Base-by-base conservation (phyloP, 2,113 vertebrate species). In the Nibea albiflora region DNA sequence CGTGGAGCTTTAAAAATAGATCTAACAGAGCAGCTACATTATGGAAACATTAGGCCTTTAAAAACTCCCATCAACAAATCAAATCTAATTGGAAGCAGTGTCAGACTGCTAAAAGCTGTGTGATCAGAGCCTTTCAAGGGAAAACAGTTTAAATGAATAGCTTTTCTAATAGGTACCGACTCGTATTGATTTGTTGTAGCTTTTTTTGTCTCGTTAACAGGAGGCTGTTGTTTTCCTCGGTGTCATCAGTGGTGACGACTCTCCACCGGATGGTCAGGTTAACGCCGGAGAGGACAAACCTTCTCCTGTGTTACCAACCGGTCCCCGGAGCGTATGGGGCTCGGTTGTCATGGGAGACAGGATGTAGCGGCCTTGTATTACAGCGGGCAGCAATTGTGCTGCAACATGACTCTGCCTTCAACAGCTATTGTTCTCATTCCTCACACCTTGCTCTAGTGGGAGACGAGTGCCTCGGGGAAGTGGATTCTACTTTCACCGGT, bases 321-420 rank as follows among this genome's bases (percentile, higher is more conserved):
- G 24, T 74, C 69, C 82, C 74, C 2, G 52, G 68, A 71, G 75
- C 47, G 8, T 5, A 5, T 39, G 71, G 71, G 73, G 74, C 46
- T 73, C 1, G 81, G 83, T 90, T 88, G 88, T 85, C 90, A 90
- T 64, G 85, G 89, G 87, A 86, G 87, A 85, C 71, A 6, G 81
- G 87, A 72, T 76, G 77, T 20, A 69, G 78, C 10, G 22, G 85
- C 82, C 80, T 77, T 54, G 87, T 76, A n/a, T 84, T 85, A 74
- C 88, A 80, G 61, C 12, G 16, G 80, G 56, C 78, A 42, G 62
- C 60, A 28, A 73, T 83, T 78, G 73, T 81, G 76, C 82, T 71
- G 87, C 80, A 90, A 90, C 85, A 71, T 19, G 78, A 79, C 73
- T 84, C 83, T 79, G 68, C 77, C 85, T 67, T 76, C 77, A 53